phyloP scores from a whole-genome alignment of 2,797 vertebrate species.

The Neosilurus hyrtlii region DNA sequence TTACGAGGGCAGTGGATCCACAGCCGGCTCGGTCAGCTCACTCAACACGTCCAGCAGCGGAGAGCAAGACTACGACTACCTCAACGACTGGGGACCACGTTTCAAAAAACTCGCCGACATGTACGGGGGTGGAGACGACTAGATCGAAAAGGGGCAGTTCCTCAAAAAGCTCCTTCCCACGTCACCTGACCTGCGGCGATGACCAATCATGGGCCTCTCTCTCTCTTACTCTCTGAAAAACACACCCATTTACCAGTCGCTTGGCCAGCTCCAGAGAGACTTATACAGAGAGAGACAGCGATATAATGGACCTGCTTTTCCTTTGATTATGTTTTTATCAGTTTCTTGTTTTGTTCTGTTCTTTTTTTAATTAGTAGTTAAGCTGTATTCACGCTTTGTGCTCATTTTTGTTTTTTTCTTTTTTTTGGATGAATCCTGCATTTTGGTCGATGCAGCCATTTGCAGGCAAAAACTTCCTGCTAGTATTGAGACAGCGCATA shows the following conservation, averaged over 20 bases:
- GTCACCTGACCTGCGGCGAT: constrained; percentile 32
- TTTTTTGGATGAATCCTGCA: constrained; percentile 19
- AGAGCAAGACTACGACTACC: constrained; percentile 97
- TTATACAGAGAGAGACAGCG: constrained; percentile 43
- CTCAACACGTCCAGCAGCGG: constrained; percentile 94
- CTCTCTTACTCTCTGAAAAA: constrained; percentile 15
- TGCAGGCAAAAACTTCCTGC: constrained; percentile 25
- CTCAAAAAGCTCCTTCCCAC: not conserved
- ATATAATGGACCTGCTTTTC: constrained; percentile 35
- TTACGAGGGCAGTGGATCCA: constrained; percentile 96
- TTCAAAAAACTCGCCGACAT: constrained; percentile 99
- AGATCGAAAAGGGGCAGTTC: not conserved
- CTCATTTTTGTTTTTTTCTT: constrained; percentile 15
- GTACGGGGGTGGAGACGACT: constrained; percentile 94
- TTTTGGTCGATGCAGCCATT: not conserved
- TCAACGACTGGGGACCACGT: constrained; percentile 98
- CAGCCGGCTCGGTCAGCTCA: constrained; percentile 93
- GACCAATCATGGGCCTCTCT: constrained; percentile 35
- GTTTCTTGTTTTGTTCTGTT: constrained; percentile 6
- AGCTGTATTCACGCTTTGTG: constrained; percentile 28
- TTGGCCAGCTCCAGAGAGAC: constrained; percentile 36
- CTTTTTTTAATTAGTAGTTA: constrained; percentile 6
- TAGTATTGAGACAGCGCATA: constrained; percentile 20
- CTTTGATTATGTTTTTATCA: constrained; percentile 14
- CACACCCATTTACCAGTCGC: constrained; percentile 19